Percentiles rank a stretch among this genome's conserved stretches.
Conservation (phyloP, 2,888 invertebrate species). For the Diaphora mendica region DNA sequence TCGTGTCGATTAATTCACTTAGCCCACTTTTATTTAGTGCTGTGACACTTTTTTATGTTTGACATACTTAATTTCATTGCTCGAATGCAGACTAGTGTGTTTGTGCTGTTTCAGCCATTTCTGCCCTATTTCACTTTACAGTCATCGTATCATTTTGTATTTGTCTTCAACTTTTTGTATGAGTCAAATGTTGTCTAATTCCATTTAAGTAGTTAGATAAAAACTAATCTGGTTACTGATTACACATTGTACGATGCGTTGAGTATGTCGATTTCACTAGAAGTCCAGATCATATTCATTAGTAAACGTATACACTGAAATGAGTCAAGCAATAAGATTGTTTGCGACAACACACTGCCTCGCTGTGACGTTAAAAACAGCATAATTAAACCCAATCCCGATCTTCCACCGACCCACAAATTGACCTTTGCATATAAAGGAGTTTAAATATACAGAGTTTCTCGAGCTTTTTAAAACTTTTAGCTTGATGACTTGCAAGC, state of each 20-base stretch:
- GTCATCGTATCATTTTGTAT: constrained; percentile 2
- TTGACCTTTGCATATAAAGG: neutral
- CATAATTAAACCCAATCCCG: neutral
- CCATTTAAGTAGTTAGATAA: constrained; percentile 33
- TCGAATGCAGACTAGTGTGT: constrained; percentile 64
- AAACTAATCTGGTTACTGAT: constrained; percentile 29
- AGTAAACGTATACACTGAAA: constrained; percentile 31
- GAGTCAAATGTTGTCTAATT: constrained; percentile 34
- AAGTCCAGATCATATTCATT: constrained; percentile 31
- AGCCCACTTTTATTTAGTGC: constrained; percentile 82
- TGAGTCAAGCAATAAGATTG: constrained; percentile 26
- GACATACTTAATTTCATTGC: constrained; percentile 76
- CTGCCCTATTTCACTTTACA: constrained; percentile 21
- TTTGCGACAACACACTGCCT: constrained; percentile 15
- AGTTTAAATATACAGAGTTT: neutral
- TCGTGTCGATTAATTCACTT: constrained; percentile 82
- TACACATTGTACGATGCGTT: constrained; percentile 37
- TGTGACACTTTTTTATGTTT: constrained; percentile 81
- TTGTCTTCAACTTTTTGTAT: constrained; percentile 22
- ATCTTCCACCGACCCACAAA: neutral
- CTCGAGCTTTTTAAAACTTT: neutral
- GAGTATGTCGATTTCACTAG: constrained; percentile 36
- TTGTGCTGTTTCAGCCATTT: constrained; percentile 52
- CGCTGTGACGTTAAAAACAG: constrained; percentile 5
- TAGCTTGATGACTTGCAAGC: neutral